phyloP scores from a whole-genome alignment of 1,140 invertebrate species.

The Drosophila equinoxialis region DNA sequence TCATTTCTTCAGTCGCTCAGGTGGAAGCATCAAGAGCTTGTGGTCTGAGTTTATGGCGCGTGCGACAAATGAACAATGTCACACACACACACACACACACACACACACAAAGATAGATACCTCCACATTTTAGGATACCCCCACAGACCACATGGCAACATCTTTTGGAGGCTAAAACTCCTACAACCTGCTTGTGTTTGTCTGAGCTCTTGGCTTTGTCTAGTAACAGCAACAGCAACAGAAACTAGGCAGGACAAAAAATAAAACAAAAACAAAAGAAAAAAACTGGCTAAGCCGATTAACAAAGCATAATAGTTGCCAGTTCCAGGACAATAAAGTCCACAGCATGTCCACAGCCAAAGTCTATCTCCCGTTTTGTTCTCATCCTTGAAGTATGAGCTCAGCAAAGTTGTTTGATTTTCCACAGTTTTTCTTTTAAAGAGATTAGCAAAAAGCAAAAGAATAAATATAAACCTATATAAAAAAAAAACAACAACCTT shows the following conservation, averaged over 20 bases:
- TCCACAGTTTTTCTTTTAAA: conserved; percentile 55
- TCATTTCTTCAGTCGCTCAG: conserved; percentile 18
- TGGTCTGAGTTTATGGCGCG: conserved; percentile 55
- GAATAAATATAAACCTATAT: background rate
- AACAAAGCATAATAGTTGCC: conserved; percentile 74
- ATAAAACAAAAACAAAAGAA: background rate
- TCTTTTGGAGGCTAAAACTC: conserved; percentile 41
- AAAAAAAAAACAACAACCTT: background rate
- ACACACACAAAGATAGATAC: conserved; percentile 1
- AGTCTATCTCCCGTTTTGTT: background rate
- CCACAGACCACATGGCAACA: conserved; percentile 49
- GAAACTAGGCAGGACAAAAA: conserved; percentile 51
- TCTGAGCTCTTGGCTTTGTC: conserved; percentile 60
- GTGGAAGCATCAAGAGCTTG: conserved; percentile 19
- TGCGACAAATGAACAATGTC: conserved; percentile 75
- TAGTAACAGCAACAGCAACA: conserved; percentile 4
- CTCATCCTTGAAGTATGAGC: conserved; percentile 19
- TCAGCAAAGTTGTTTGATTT: conserved; percentile 76
- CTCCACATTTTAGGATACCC: background rate
- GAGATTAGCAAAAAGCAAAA: conserved; percentile 5
- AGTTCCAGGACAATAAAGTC: conserved; percentile 64
- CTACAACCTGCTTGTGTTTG: conserved; percentile 56
- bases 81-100: conserved; percentile 25
- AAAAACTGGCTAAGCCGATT: conserved; percentile 64
- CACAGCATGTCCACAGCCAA: conserved; percentile 10